Evolutionary conservation across 2,113 vertebrate genomes (phyloP), one percentile per base, ranked within the genome.

Genomic region (Prolemur simus): DNA sequence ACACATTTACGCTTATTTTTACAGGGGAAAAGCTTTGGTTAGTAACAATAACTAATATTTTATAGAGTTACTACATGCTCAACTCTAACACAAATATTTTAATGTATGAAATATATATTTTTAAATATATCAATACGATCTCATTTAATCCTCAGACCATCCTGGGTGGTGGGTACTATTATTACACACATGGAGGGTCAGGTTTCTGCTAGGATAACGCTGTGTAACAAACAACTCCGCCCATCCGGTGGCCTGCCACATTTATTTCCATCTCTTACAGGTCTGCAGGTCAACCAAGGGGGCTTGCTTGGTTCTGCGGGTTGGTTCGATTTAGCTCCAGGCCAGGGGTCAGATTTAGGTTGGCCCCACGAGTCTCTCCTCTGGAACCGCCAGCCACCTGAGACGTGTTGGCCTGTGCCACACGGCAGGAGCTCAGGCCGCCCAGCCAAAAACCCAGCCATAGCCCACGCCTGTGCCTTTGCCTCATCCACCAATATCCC

Each of bases 121-220:
- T 77, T 1, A 21, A 71, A 82, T 54, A 20, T 5, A 56, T 20
- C 20, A 21, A 56, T 56, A 34, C 20, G 15, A 27, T n/a, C 60
- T 87, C 87, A 20, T 85, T 77, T 83, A 42, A 82, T 42, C 52
- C 4, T 25, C n/a, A 42, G 52, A 47, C 15, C 13, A 29, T 34
- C 54, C 34, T 11, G 56, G 12, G 3, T 29, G 6, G 49, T 27
- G 14, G 29, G n/a, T 3, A 6, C 34, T 37, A 13, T 47, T 23
- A 39, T 20, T 0, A 39, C 0, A 14, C 4, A 0, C 0, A 1
- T 13, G 45, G 10, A 42, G 69, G 34, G 74, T 47, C 90, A 69
- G 87, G 12, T 21, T 87, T 92, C 69, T 52, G 69, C 77, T 21
- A 3, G 8, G 20, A 9, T 21, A 21, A 58, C 21, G 52, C 80